Evolutionary conservation across 2,888 invertebrate species (phyloP).

Genomic region (Meandrusa payeni): DNA sequence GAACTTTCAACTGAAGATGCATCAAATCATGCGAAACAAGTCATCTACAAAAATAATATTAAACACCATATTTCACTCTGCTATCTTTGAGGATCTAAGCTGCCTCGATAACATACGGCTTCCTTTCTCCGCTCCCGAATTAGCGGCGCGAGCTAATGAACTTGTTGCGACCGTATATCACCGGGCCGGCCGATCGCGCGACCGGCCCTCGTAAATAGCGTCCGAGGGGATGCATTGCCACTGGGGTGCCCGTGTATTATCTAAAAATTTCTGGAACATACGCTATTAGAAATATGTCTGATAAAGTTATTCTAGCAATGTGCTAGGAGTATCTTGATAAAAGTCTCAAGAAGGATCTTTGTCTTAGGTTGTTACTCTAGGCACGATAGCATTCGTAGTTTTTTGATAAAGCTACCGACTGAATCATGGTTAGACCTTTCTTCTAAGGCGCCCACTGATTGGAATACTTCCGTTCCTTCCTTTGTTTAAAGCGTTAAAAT

Average conservation of each 20-base stretch:
- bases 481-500: too few relatives aligned
- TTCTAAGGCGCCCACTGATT: too few relatives aligned
- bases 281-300: too few relatives aligned
- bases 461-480: too few relatives aligned
- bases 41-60: neutral
- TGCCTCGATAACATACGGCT: constrained; percentile 42
- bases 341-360: too few relatives aligned
- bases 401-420: too few relatives aligned
- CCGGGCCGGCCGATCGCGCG: constrained; percentile 47
- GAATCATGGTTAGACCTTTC: too few relatives aligned
- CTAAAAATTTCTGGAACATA: neutral
- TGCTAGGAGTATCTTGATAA: too few relatives aligned
- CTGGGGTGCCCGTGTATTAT: neutral
- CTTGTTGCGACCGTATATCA: constrained; percentile 54
- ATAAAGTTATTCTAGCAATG: neutral
- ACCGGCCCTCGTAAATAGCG: constrained; percentile 56
- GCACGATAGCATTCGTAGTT: too few relatives aligned
- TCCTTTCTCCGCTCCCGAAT: constrained; percentile 48
- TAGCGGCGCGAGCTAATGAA: constrained; percentile 59
- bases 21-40: too few relatives aligned
- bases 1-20: too few relatives aligned
- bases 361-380: too few relatives aligned
- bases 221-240: constrained; percentile 25
- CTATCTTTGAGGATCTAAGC: constrained; percentile 19
- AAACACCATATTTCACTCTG: constrained; percentile 11